Conservation (phyloP, 2,888 invertebrate species). For the Limnephilus lunatus region DNA sequence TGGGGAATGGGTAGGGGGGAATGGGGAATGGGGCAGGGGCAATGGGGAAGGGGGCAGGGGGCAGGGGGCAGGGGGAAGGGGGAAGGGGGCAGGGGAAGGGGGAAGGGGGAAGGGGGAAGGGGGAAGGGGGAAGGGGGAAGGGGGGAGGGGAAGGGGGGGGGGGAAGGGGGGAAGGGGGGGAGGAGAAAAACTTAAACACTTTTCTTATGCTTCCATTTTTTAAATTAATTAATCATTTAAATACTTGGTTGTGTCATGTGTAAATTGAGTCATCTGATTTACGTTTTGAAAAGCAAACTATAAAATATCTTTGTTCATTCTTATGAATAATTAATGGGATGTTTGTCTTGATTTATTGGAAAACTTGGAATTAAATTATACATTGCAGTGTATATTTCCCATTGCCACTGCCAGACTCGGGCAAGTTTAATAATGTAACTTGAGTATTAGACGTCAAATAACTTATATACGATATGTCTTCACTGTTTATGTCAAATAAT, state of each 20-base stretch:
- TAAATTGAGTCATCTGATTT: background rate
- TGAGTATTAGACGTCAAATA: background rate
- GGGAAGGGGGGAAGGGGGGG: no score
- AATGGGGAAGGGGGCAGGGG: no score
- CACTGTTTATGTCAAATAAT: background rate
- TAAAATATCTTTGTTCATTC: constrained; percentile 15
- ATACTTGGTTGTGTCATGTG: background rate
- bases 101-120: no score
- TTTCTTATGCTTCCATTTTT: no score
- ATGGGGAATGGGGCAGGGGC: no score
- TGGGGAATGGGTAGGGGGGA: no score
- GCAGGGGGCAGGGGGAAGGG: no score
- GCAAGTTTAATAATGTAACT: background rate
- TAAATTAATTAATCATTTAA: no score
- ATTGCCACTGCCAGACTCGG: background rate
- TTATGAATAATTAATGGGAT: background rate
- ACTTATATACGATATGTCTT: background rate
- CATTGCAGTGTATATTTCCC: background rate
- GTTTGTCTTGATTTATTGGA: background rate
- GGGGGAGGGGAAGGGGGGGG: no score
- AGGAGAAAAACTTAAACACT: no score
- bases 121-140: no score
- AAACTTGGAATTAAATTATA: background rate
- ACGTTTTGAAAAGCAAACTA: background rate
- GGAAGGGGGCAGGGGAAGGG: no score